Evolutionary conservation across 2,888 invertebrate species (phyloP).

Genomic region (Synanthedon andrenaeformis): DNA sequence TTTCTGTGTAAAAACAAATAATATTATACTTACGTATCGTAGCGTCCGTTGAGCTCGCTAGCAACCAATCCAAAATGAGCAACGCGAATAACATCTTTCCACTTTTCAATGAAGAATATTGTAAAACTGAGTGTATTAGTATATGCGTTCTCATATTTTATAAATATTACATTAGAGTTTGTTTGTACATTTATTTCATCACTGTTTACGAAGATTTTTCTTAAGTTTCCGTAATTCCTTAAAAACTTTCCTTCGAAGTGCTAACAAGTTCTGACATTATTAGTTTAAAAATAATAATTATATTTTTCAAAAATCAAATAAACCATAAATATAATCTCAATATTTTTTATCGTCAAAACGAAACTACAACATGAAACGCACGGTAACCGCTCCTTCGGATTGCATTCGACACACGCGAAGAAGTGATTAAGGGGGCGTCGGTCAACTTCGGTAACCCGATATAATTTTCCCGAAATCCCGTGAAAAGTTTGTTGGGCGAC

Average conservation of each 20-base stretch:
- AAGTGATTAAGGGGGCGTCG: constrained; percentile 48
- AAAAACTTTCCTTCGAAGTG: no score
- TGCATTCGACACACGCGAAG: constrained; percentile 56
- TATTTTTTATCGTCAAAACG: neutral
- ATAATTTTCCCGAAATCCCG: constrained; percentile 50
- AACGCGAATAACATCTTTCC: constrained; percentile 41
- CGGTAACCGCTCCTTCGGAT: constrained; percentile 32
- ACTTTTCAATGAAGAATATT: constrained; percentile 16
- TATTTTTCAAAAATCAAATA: no score
- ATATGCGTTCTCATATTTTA: neutral
- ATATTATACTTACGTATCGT: constrained; percentile 41
- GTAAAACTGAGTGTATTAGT: constrained; percentile 17
- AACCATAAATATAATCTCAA: no score
- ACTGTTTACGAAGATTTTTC: no score
- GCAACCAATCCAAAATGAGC: constrained; percentile 51
- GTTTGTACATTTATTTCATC: no score
- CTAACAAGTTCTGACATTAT: no score
- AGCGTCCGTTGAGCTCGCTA: constrained; percentile 45
- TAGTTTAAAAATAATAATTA: no score
- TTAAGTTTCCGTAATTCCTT: no score
- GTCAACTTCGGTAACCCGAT: constrained; percentile 30
- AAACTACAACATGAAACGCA: constrained; percentile 37
- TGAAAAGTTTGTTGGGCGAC: constrained; percentile 54
- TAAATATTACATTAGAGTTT: no score
- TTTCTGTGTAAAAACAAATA: no score